These are phyloP conservation scores for Strigops habroptila DNA, from an alignment of 2,113 vertebrate species.

Conservation along the genomic window DNA sequence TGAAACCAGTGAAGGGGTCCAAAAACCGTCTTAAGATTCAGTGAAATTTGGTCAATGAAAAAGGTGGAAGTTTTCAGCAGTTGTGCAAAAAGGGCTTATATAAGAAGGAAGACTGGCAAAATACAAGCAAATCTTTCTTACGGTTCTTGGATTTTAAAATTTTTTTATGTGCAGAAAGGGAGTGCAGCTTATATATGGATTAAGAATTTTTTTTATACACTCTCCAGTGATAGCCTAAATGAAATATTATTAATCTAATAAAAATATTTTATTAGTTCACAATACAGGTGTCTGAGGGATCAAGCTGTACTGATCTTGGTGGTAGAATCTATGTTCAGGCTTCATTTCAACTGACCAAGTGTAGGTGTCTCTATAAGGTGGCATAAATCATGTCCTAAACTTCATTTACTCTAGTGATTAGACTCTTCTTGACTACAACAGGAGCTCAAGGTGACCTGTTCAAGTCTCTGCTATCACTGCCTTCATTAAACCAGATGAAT, in stretches of 20 bases:
- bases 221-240: not conserved
- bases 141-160: not conserved
- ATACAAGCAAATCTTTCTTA: not conserved
- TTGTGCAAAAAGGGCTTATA: not conserved
- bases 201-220: not conserved
- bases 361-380: not conserved
- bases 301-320: not conserved
- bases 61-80: not conserved
- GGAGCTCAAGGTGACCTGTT: not conserved
- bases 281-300: accelerated
- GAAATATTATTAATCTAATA: not conserved
- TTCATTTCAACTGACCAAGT: not conserved
- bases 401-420: not conserved
- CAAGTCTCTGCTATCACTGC: not conserved
- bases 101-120: not conserved
- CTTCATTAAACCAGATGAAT: not conserved
- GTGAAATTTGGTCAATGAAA: not conserved
- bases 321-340: not conserved
- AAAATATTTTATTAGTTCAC: not conserved
- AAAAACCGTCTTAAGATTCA: not conserved
- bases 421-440: not conserved
- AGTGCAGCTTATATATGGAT: not conserved
- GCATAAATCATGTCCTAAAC: not conserved
- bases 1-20: not conserved
- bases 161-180: not conserved